Base-by-base conservation (phyloP, 2,888 invertebrate genomes). In the Scotopteryx bipunctaria region DNA sequence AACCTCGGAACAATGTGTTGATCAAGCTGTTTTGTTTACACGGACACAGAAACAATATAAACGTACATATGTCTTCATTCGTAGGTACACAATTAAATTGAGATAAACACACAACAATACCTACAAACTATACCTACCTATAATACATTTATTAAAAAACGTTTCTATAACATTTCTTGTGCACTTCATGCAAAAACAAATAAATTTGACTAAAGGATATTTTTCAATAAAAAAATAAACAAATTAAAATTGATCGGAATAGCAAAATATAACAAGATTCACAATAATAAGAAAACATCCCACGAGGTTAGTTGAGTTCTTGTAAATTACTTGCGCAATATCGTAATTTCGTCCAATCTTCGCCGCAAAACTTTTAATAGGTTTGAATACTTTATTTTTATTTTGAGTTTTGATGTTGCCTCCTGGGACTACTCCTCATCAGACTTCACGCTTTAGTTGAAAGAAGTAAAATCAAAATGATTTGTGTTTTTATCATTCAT, bases 301-400 rank as follows among this genome's bases (percentile, higher is more conserved):
- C 59, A 40, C 5, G 53, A 57, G 62, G 55, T 61, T 58, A 64
- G 57, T 49, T 43, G 42, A 60, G 47, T 35, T 35, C 37, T 44
- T 51, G 37, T 60, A 61, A 69, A 66, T 63, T 63, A 63, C 52
- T 61, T 61, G 61, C 49, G 54, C 55, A 65, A 63, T 62, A 67
- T 62, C 57, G 52, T 56, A 62, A 65, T 61, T 64, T 64, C 58
- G 42, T 55, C 62, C 59, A 57, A 63, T 63, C 58, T 67, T 64
- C 15, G 56, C 55, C 50, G 54, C 56, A 37, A 43, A 67, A 69
- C 62, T 69, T 64, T 69, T 63, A 67, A 67, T 67, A 64, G 55
- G 59, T 61, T 54, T 62, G 48, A 67, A 66, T 66, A 58, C 53
- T 64, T 64, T 59, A 66, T 64, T 61, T 62, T 61, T 59, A 61